These are phyloP conservation scores for Trematocara marginatum DNA, from an alignment of 2,113 vertebrate species.

Conservation along the genomic window DNA sequence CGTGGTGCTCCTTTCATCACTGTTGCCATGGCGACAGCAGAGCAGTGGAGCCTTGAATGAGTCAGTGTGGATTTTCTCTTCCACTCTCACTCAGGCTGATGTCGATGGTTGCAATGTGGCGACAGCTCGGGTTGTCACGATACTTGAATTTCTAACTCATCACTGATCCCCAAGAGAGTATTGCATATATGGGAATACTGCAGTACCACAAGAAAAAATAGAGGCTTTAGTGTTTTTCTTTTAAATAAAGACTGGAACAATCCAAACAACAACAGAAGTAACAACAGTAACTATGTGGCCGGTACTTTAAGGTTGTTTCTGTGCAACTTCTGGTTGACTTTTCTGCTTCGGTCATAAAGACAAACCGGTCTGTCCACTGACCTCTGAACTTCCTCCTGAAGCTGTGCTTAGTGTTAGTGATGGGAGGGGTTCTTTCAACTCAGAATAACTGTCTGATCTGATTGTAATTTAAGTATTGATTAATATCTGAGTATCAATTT, in stretches of 20 bases:
- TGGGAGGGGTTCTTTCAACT: not conserved
- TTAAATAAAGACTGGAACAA: not conserved
- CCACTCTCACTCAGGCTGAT: not conserved
- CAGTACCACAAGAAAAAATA: not conserved
- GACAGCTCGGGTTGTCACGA: not conserved
- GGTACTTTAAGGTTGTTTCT: not conserved
- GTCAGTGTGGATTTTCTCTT: not conserved
- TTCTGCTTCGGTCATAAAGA: not conserved
- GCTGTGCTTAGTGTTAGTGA: not conserved
- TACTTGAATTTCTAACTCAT: not conserved
- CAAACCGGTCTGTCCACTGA: not conserved
- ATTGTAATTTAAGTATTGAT: not conserved
- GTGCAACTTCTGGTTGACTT: not conserved
- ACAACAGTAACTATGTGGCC: not conserved
- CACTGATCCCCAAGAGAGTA: not conserved
- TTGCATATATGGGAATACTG: not conserved
- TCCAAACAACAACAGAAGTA: not conserved
- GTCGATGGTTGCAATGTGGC: not conserved
- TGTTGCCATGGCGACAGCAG: constrained; percentile 42
- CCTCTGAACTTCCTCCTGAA: not conserved
- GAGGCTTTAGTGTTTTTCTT: not conserved
- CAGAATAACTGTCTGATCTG: not conserved
- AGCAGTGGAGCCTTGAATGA: not conserved
- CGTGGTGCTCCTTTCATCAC: constrained; percentile 37
- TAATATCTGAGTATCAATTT: not conserved